Evolutionary conservation across 2,888 invertebrate species (phyloP), one percentile per base, ranked within the genome.

Genomic region (Temnothorax unifasciatus): DNA sequence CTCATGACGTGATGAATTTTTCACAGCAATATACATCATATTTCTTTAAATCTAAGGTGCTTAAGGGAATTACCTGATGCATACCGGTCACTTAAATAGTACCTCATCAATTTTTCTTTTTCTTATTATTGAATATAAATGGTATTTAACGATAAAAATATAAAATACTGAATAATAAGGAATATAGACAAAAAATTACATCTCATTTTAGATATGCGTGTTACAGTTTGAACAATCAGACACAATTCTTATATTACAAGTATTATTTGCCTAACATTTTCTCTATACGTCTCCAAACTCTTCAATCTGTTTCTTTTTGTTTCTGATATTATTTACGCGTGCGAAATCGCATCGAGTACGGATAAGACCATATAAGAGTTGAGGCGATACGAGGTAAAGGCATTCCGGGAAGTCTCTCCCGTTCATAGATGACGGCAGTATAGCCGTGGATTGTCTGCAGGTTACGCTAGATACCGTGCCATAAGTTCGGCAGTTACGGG

Each of bases 401-500:
- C 44, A 52, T 74, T 13, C 25, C 25, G 38, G 25, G 8, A 34
- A 77, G 57, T 77, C 71, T 59, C 61, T 61, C 73, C 57, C 52
- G 71, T 29, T 63, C 75, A 41, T 52, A 38, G 82, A 82, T 61
- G 50, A 73, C 63, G 75, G 82, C 63, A 64, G 63, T 63, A 82
- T 63, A 82, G 75, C 29, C 69, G 75, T 75, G 75, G 52, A 79
- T 79, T 69, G 79, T 69, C 59, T 50, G 69, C 69, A 81, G 76
- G 63, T 86, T 86, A 69, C 47, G 73, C 69, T 73, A 83, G 82
- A 84, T 68, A 82, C 69, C 69, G 84, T 86, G 86, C 86, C 90
- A 88, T 91, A 93, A 93, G 93, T 93, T 93, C 86, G 92, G 92
- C 90, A 93, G 94, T 94, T 94, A 93, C 91, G 92, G 89, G 89